A percentile compares a stretch with the other conserved stretches of the same genome.
Evolutionary conservation across 2,797 vertebrate genomes (phyloP).

Genomic region (Myoxocephalus aenaeus): DNA sequence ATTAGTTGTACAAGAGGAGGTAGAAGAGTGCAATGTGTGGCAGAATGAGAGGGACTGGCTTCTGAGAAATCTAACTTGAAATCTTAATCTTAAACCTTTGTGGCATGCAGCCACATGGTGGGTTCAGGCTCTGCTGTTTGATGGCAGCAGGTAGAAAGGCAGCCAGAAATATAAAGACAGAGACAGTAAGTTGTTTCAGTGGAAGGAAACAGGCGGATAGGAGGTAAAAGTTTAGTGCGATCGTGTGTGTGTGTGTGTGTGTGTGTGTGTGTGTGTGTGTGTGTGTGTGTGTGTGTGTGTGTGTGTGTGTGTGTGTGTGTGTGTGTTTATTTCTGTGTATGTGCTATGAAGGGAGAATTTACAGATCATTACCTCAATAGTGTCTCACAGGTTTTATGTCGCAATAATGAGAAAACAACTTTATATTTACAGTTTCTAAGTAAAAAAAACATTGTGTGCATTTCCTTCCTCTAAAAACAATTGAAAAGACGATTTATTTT

Average conservation of each 20-base stretch:
- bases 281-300: neutral
- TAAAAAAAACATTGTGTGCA: neutral
- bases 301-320: neutral
- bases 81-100: neutral
- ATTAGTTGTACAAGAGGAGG: slow-evolving; percentile 37
- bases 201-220: slow-evolving; percentile 28
- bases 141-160: slow-evolving; percentile 39
- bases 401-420: neutral
- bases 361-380: neutral
- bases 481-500: neutral
- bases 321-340: slow-evolving; percentile 13
- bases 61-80: slow-evolving; percentile 18
- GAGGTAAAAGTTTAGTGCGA: slow-evolving; percentile 41
- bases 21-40: neutral
- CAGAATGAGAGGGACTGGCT: neutral
- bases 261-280: neutral
- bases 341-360: slow-evolving; percentile 5
- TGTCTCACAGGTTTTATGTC: neutral
- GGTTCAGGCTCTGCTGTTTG: slow-evolving; percentile 34
- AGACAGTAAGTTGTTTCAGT: slow-evolving; percentile 51
- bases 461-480: neutral
- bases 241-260: neutral
- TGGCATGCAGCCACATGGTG: neutral
- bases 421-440: neutral
- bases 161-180: slow-evolving; percentile 29